Evolutionary conservation across 2,113 vertebrate genomes (phyloP), one percentile per base, ranked within the genome.

Genomic region (Pseudolaguvia tuberculata): DNA sequence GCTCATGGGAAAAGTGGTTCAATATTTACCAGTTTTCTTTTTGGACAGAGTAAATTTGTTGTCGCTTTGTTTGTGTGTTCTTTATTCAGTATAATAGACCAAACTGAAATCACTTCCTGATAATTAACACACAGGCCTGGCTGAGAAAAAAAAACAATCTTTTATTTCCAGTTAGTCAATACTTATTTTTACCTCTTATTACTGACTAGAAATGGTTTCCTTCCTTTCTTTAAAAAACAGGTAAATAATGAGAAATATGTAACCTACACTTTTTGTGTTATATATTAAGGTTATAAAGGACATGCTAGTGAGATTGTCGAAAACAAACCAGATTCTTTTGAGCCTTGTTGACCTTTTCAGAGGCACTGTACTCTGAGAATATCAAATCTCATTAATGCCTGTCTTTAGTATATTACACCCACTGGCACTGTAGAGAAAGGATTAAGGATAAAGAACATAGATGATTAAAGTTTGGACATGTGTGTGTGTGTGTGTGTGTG

Each of bases 301-400:
- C 75, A 77, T 62, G 66, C 45, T 12, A 3, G 75, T n/a, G 7
- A 47, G 51, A 56, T 48, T 61, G 45, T 51, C 48, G 25, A 77
- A 70, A 70, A 77, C 35, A 62, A 62, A 57, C 57, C 59, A 31
- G 58, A 77, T 70, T 63, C 75, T 77, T 67, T 29, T 20, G 75
- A 77, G 75, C 48, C 57, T 31, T 13, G 21, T 62, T 77, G 75
- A 77, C 67, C 75, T 77, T 77, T 77, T 56, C 48, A 62, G 58
- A 77, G 57, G 21, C 57, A 29, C 55, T n/a, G 74, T 39, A 56
- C 75, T 76, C 56, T 70, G 66, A 61, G 66, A 57, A 76, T 70
- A 76, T 76, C 75, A 76, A 76, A 77, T 48, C 55, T 77, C 67
- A 77, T 77, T 77, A 77, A 53, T 70, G 56, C 57, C 50, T 70